phyloP scores from a whole-genome alignment of 1,140 invertebrate species.

The Lepidotrigona ventralis region DNA sequence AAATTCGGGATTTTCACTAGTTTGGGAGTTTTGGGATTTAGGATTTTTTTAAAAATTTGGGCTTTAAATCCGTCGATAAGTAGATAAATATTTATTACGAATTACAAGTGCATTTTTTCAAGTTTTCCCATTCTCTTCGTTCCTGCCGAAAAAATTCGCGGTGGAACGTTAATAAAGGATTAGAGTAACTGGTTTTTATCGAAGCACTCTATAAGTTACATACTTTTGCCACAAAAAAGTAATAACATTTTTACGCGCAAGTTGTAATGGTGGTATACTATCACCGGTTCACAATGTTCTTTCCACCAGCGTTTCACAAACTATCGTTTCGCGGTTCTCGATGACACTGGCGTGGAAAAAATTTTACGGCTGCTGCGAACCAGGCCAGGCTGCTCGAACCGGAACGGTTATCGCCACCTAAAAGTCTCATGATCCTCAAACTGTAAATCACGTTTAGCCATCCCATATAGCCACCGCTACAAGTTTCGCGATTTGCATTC shows the following conservation, averaged over 20 bases:
- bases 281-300: neutral
- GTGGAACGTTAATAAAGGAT: neutral
- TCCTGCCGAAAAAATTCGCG: too few species aligned
- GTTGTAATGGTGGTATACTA: neutral
- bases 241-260: constrained; percentile 32
- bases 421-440: constrained; percentile 20
- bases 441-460: constrained; percentile 27
- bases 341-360: constrained; percentile 8
- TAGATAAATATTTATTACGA: too few species aligned
- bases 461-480: neutral
- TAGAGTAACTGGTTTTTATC: neutral
- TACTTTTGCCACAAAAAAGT: neutral
- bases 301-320: neutral
- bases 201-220: neutral
- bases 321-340: neutral
- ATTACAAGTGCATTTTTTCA: too few species aligned
- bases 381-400: neutral
- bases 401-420: constrained; percentile 35
- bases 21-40: too few species aligned
- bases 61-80: too few species aligned
- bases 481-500: constrained; percentile 19
- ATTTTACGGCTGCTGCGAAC: constrained; percentile 16
- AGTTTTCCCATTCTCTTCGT: too few species aligned
- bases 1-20: too few species aligned
- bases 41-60: too few species aligned